Conservation (phyloP, 1,140 invertebrate genomes). For the Dreissena polymorpha region DNA sequence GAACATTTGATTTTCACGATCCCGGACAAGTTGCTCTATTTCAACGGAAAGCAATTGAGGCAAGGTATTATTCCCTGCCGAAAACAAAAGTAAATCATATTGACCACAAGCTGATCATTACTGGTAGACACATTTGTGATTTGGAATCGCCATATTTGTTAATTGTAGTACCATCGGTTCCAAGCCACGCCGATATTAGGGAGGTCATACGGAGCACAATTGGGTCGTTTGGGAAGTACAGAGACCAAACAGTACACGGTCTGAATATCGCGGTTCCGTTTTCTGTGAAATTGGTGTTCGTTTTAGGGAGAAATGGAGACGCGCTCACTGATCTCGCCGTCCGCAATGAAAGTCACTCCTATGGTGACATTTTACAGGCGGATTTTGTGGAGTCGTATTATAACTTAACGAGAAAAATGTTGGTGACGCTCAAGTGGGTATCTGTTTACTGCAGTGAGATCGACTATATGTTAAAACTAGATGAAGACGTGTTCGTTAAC, state of each 20-base stretch:
- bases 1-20: neutral
- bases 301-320: neutral
- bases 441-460: constrained; percentile 84
- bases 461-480: constrained; percentile 79
- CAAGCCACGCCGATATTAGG: neutral
- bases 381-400: constrained; percentile 27
- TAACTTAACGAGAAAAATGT: constrained; percentile 34
- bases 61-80: neutral
- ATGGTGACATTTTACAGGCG: constrained; percentile 30
- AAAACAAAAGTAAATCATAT: constrained; percentile 10
- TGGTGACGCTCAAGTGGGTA: constrained; percentile 86
- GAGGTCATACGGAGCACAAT: neutral
- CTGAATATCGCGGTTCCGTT: neutral
- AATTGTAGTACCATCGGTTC: constrained; percentile 28
- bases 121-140: neutral
- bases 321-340: neutral
- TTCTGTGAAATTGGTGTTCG: constrained; percentile 13
- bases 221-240: neutral
- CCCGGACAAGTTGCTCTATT: neutral
- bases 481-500: constrained; percentile 80
- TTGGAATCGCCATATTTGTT: constrained; percentile 1
- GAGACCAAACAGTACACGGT: neutral
- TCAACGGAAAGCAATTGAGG: neutral
- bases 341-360: neutral
- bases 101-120: constrained; percentile 3